Evolutionary conservation across 2,888 invertebrate genomes (phyloP).

Genomic region (Leucozona laternaria): DNA sequence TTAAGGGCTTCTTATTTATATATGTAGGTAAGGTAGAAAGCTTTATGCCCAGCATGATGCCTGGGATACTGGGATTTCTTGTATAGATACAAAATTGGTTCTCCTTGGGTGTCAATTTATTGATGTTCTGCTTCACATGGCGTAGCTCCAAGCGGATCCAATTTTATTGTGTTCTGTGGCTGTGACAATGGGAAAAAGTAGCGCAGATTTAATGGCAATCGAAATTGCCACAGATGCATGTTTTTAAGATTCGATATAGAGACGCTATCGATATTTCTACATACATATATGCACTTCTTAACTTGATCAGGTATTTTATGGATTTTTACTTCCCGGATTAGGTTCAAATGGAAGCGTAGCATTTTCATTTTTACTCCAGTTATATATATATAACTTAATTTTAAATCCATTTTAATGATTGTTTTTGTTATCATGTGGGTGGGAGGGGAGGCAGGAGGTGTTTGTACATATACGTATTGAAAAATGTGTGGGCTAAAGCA

Average conservation of each 20-base stretch:
- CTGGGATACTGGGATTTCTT: slow-evolving; percentile 14
- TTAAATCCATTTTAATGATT: slow-evolving; percentile 50
- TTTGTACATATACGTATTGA: background rate
- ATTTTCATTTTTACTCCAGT: background rate
- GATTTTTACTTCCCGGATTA: slow-evolving; percentile 27
- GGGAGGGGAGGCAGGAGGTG: slow-evolving; percentile 23
- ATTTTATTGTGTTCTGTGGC: slow-evolving; percentile 34
- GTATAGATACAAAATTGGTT: slow-evolving; percentile 36
- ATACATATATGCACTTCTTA: background rate
- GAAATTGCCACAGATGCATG: slow-evolving; percentile 28
- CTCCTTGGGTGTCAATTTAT: slow-evolving; percentile 60
- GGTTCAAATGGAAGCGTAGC: slow-evolving; percentile 20
- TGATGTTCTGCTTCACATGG: slow-evolving; percentile 31
- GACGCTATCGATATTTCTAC: background rate
- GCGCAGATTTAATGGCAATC: slow-evolving; percentile 43
- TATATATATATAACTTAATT: slow-evolving; percentile 34
- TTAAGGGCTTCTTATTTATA: slow-evolving; percentile 29
- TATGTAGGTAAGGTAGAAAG: too few species aligned
- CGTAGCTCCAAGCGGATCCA: slow-evolving; percentile 25
- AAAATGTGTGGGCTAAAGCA: slow-evolving; percentile 40
- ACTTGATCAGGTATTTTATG: slow-evolving; percentile 44
- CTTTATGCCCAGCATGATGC: slow-evolving; percentile 48
- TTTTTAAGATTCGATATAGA: background rate
- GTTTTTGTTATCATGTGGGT: slow-evolving; percentile 40
- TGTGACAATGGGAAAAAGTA: slow-evolving; percentile 55